Conservation (phyloP, 1,140 invertebrate genomes). For the Ceratosolen solmsi region DNA sequence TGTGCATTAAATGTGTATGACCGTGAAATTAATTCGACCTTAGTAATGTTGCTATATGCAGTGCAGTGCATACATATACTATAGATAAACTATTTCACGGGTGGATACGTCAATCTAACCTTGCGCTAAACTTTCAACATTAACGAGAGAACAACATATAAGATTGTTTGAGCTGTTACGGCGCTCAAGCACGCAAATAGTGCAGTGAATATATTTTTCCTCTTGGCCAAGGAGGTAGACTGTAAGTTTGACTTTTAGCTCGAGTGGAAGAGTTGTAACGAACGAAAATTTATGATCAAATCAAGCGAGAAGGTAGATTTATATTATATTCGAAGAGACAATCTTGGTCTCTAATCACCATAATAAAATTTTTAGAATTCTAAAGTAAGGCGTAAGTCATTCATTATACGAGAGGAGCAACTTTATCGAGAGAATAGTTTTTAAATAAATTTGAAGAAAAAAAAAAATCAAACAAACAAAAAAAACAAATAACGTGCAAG, state of each 20-base stretch:
- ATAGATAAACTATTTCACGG: conserved; percentile 36
- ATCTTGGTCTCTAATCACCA: not conserved
- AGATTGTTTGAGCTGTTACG: conserved; percentile 23
- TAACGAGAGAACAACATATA: conserved; percentile 42
- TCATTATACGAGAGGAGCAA: not conserved
- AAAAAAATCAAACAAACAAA: too few species aligned
- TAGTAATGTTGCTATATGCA: not conserved
- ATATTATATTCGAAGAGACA: not conserved
- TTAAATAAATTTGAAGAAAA: too few species aligned
- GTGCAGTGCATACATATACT: not conserved
- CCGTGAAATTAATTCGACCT: conserved; percentile 2
- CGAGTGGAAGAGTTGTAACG: not conserved
- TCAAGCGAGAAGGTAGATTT: not conserved
- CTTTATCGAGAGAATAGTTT: not conserved
- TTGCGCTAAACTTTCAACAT: not conserved
- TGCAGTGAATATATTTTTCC: not conserved
- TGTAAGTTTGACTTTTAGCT: not conserved
- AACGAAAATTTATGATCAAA: not conserved
- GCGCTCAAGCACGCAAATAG: not conserved
- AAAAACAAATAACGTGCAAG: too few species aligned
- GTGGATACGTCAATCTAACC: conserved; percentile 7
- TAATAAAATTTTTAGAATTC: not conserved
- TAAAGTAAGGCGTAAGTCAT: not conserved
- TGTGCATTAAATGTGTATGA: not conserved
- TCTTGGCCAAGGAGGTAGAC: not conserved